These are phyloP conservation scores for Rattus rattus DNA, from an alignment of 2,113 vertebrate species.

Conservation along the genomic window DNA sequence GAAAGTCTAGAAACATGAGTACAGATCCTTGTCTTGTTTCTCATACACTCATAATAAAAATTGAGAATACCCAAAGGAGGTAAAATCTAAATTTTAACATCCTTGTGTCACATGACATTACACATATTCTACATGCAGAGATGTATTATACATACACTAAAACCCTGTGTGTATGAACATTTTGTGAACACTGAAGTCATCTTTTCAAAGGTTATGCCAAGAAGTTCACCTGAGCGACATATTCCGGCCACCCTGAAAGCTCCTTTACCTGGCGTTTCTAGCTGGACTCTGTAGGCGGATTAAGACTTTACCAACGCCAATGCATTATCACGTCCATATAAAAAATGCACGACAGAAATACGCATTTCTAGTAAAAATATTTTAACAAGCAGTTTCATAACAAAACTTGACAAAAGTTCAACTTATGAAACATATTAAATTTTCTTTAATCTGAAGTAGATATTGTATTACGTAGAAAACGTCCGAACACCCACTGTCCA, in stretches of 20 bases:
- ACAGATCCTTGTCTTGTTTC: background rate
- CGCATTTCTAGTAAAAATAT: constrained; percentile 36
- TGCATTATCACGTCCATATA: background rate
- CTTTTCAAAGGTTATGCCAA: constrained; percentile 32
- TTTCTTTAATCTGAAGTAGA: constrained; percentile 60
- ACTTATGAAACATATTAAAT: constrained; percentile 53
- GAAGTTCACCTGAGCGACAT: constrained; percentile 16
- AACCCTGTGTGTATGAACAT: background rate
- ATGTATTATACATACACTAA: background rate
- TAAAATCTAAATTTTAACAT: constrained; percentile 49
- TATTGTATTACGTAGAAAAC: constrained; percentile 30
- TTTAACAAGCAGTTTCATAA: constrained; percentile 62
- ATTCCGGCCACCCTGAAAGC: background rate
- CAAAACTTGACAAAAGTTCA: constrained; percentile 73
- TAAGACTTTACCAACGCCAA: constrained; percentile 36
- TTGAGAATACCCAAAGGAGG: background rate
- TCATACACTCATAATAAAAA: background rate
- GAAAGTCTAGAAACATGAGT: constrained; percentile 12
- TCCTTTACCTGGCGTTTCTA: background rate
- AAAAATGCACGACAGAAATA: constrained; percentile 37
- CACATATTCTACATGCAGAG: background rate
- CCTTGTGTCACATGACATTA: constrained; percentile 1
- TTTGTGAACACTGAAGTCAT: constrained; percentile 48
- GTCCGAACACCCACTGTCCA: constrained; percentile 60
- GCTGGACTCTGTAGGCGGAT: background rate